A percentile compares a stretch with the other conserved stretches of the same genome.
Conservation (phyloP, 2,113 vertebrate species). For the Scomber japonicus region DNA sequence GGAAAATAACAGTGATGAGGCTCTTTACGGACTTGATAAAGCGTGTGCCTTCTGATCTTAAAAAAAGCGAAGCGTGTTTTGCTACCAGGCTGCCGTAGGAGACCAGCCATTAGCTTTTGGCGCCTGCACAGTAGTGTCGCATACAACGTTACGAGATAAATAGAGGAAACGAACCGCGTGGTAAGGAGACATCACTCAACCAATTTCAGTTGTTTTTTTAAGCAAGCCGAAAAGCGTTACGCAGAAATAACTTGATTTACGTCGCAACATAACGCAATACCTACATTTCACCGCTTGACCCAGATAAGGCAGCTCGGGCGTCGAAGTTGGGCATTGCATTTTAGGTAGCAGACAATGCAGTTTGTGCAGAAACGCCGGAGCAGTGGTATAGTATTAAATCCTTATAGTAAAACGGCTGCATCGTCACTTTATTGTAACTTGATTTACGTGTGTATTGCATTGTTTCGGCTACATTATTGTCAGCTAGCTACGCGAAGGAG, state of each 20-base stretch:
- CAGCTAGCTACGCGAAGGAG: background rate
- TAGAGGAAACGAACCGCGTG: constrained; percentile 56
- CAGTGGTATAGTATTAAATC: background rate
- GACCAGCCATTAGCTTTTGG: constrained; percentile 40
- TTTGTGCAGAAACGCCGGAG: background rate
- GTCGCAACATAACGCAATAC: background rate
- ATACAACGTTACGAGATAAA: constrained; percentile 17
- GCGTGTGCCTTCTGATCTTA: background rate
- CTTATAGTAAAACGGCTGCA: background rate
- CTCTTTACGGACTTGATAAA: too few relatives aligned
- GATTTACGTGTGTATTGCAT: accelerated
- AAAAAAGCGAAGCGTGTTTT: background rate
- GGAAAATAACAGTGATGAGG: too few relatives aligned
- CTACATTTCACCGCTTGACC: accelerated
- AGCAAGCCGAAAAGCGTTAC: constrained; percentile 28
- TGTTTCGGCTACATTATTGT: background rate
- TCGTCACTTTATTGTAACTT: background rate
- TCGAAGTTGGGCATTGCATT: background rate
- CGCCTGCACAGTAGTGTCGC: constrained; percentile 42
- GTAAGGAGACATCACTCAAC: background rate
- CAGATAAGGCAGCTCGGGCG: constrained; percentile 2
- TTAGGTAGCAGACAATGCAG: background rate
- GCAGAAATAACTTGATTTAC: background rate
- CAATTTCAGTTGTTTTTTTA: background rate
- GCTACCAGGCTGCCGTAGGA: constrained; percentile 60